Evolutionary conservation across 2,888 invertebrate species (phyloP).

Genomic region (Peribatodes rhomboidaria): DNA sequence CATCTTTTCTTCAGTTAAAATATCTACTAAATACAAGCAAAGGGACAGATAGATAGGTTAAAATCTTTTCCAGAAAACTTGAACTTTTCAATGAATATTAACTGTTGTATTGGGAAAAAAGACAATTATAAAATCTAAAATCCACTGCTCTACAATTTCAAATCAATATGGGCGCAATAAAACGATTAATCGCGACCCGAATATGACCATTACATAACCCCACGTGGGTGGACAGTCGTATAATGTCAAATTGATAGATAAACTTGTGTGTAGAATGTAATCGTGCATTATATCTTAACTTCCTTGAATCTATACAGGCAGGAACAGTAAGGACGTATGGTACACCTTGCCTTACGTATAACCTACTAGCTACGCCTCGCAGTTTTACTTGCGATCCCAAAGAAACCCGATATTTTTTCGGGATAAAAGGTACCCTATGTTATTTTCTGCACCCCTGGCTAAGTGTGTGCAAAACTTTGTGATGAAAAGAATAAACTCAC

Average conservation of each 20-base stretch:
- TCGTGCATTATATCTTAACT: slow-evolving; percentile 34
- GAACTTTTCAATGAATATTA: neutral
- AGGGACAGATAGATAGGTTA: too few relatives aligned
- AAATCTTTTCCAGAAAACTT: neutral
- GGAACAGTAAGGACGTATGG: slow-evolving; percentile 13
- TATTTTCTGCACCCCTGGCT: too few relatives aligned
- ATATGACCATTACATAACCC: slow-evolving; percentile 37
- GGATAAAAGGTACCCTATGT: too few relatives aligned
- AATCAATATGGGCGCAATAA: slow-evolving; percentile 17
- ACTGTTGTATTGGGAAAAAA: neutral
- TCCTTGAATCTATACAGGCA: slow-evolving; percentile 12
- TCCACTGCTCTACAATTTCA: neutral
- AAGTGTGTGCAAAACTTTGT: too few relatives aligned
- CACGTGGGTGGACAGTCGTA: slow-evolving; percentile 52
- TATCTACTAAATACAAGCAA: too few relatives aligned
- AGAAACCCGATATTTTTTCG: too few relatives aligned
- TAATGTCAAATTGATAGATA: slow-evolving; percentile 48
- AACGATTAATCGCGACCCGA: slow-evolving; percentile 36
- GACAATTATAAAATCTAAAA: neutral
- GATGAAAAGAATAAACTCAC: too few relatives aligned
- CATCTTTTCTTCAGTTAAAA: too few relatives aligned
- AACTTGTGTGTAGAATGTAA: slow-evolving; percentile 44
- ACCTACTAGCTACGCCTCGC: too few relatives aligned
- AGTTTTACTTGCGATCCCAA: too few relatives aligned
- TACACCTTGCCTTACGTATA: neutral